Conservation (phyloP, 2,797 vertebrate genomes). For the Gallinago nigripennis region DNA sequence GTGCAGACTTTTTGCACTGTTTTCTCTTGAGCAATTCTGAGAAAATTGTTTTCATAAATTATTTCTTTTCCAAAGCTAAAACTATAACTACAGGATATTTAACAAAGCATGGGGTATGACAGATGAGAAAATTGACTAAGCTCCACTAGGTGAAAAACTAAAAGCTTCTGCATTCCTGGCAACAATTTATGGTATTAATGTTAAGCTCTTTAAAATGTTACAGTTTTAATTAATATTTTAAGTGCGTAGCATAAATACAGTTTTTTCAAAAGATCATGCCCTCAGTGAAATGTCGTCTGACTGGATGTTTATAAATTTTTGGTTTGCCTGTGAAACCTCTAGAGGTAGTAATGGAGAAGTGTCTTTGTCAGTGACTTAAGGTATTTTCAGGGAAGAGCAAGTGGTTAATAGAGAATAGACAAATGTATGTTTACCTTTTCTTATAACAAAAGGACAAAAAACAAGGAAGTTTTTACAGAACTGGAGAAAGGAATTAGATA, state of each 20-base stretch:
- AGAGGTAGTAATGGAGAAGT: not conserved
- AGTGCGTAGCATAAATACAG: not conserved
- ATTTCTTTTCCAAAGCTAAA: not conserved
- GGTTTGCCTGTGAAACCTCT: not conserved
- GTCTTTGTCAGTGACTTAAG: not conserved
- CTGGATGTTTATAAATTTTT: not conserved
- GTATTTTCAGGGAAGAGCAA: not conserved
- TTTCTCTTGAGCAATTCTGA: not conserved
- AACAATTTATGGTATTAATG: not conserved
- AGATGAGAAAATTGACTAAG: not conserved
- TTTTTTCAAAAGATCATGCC: not conserved
- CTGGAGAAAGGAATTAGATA: not conserved
- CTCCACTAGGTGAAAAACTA: not conserved
- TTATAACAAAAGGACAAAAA: too few species aligned
- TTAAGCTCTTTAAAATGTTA: not conserved
- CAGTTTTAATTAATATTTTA: not conserved
- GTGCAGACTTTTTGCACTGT: not conserved
- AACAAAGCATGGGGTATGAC: not conserved
- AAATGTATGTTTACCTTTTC: too few species aligned
- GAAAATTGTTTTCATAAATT: not conserved
- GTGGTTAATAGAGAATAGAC: too few species aligned
- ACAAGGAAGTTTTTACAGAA: not conserved
- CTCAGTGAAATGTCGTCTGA: not conserved
- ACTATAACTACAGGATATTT: not conserved
- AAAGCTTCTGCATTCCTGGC: not conserved